phyloP scores from a whole-genome alignment of 2,797 vertebrate genomes.

The Phalanger gymnotis region DNA sequence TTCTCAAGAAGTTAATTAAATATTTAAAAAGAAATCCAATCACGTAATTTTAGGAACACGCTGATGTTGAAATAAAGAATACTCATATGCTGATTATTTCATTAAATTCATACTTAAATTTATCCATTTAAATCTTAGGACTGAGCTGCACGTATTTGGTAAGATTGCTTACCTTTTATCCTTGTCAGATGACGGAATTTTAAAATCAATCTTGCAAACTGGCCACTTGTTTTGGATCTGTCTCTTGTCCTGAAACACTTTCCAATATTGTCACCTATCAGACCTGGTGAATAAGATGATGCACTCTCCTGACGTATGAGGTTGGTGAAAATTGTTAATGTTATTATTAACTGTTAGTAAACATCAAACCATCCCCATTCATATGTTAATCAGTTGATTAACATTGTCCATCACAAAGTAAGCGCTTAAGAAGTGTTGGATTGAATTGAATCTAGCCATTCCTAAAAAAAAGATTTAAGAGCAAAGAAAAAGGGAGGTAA shows the following conservation, averaged over 20 bases:
- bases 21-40: constrained; percentile 76
- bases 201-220: not conserved
- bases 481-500: not conserved
- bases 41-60: constrained; percentile 71
- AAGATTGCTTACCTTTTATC: not conserved
- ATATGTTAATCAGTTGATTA: not conserved
- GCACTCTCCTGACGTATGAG: not conserved
- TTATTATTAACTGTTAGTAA: constrained; percentile 8
- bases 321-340: constrained; percentile 23
- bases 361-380: constrained; percentile 3
- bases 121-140: constrained; percentile 62
- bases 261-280: not conserved
- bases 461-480: not conserved
- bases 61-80: constrained; percentile 72
- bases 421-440: not conserved
- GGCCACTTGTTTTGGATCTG: not conserved
- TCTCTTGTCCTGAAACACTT: constrained; percentile 54
- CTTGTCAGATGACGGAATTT: not conserved
- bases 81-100: constrained; percentile 73
- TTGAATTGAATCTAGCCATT: not conserved
- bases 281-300: not conserved
- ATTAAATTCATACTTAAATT: constrained; percentile 68
- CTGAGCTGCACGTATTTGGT: not conserved
- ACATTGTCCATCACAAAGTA: not conserved
- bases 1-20: constrained; percentile 81